phyloP scores from a whole-genome alignment of 53 echinoderm and acorn worm species.

The Hippasteria phrygiana region DNA sequence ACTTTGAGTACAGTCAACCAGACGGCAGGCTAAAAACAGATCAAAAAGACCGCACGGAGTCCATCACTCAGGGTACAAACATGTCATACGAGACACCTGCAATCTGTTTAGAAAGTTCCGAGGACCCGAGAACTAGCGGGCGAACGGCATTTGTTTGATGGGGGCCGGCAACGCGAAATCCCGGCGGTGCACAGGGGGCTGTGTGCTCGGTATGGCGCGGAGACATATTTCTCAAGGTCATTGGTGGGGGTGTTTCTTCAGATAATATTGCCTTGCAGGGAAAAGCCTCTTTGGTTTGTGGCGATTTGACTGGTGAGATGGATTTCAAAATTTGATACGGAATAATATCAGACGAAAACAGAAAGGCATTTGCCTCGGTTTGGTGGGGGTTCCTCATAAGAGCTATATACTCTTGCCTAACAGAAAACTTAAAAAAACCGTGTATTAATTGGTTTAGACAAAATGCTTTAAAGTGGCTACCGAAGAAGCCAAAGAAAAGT shows the following conservation, averaged over 20 bases:
- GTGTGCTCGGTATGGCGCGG: neutral
- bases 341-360: neutral
- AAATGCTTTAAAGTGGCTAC: too few relatives aligned
- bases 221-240: neutral
- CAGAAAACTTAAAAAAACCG: too few relatives aligned
- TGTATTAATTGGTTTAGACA: too few relatives aligned
- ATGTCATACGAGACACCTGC: slow-evolving; percentile 20
- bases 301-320: neutral
- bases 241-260: slow-evolving; percentile 5
- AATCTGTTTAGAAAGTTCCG: neutral
- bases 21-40: neutral
- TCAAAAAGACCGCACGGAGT: slow-evolving; percentile 23
- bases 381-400: too few relatives aligned
- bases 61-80: slow-evolving; percentile 7
- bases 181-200: neutral
- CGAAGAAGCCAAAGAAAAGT: too few relatives aligned
- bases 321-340: neutral
- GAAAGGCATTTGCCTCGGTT: too few relatives aligned
- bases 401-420: too few relatives aligned
- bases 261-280: neutral
- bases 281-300: neutral
- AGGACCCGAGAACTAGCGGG: neutral
- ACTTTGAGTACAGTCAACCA: neutral
- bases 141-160: slow-evolving; percentile 7
- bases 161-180: neutral